phyloP scores from a whole-genome alignment of 2,888 invertebrate species.

The Gastracanthus pulcherrimus region DNA sequence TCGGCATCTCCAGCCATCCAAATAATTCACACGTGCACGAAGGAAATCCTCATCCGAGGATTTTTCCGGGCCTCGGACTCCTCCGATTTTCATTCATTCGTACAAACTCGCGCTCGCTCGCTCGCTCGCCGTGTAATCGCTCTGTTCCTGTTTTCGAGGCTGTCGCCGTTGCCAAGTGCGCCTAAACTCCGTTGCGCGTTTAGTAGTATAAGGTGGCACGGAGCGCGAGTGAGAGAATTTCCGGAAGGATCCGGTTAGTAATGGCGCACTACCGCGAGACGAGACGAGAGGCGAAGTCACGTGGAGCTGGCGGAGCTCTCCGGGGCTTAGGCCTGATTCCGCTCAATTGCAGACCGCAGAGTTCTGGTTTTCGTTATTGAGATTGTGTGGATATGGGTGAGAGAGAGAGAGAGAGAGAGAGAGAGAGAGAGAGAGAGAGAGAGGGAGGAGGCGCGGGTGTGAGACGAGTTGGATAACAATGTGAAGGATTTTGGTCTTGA shows the following conservation, averaged over 20 bases:
- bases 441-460: no score
- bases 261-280: not conserved
- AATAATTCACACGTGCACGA: not conserved
- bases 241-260: constrained; percentile 27
- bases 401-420: no score
- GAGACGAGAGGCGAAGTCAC: no score
- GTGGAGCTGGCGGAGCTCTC: no score
- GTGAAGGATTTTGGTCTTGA: not conserved
- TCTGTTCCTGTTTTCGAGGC: constrained; percentile 70
- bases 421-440: no score
- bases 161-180: not conserved
- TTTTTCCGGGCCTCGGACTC: constrained; percentile 59
- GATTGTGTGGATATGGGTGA: no score
- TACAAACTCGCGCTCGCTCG: constrained; percentile 67
- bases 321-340: not conserved
- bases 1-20: no score
- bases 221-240: no score
- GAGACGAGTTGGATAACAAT: not conserved
- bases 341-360: not conserved
- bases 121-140: not conserved
- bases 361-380: not conserved
- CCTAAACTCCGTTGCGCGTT: not conserved
- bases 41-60: constrained; percentile 23
- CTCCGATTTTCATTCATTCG: constrained; percentile 54
- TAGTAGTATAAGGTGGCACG: no score